These are phyloP conservation scores for Branchellion lobata DNA, from an alignment of 2,888 invertebrate species.

Conservation along the genomic window DNA sequence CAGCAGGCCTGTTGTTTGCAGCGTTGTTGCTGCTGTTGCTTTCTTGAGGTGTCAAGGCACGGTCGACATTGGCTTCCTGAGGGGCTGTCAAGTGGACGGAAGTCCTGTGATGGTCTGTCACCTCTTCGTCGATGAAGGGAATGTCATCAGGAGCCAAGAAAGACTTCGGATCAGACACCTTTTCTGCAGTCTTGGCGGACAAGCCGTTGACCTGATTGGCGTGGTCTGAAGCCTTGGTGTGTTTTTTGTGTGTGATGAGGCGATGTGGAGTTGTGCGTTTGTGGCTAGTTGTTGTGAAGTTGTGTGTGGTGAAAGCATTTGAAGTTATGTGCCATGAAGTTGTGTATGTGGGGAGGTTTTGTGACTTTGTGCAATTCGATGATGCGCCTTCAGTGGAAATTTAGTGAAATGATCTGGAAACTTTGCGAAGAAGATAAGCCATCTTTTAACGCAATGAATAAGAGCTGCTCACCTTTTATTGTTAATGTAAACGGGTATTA, in stretches of 20 bases:
- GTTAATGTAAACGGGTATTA: too few relatives aligned
- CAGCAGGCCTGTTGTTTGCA: too few relatives aligned
- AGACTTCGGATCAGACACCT: constrained; percentile 17
- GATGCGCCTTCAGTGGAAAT: too few relatives aligned
- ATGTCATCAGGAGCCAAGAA: constrained; percentile 47
- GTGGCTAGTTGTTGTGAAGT: neutral
- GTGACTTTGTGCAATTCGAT: too few relatives aligned
- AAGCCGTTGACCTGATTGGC: neutral
- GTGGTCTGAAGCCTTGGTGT: neutral
- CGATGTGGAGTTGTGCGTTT: neutral
- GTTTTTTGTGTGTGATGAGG: neutral
- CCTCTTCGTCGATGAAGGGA: constrained; percentile 47
- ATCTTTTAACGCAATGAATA: too few relatives aligned
- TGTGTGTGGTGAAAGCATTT: neutral
- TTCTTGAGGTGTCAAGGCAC: neutral
- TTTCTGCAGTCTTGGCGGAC: neutral
- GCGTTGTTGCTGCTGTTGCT: too few relatives aligned
- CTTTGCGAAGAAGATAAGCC: too few relatives aligned
- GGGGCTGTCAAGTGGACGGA: too few relatives aligned
- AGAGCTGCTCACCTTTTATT: too few relatives aligned
- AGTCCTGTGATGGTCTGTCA: constrained; percentile 11
- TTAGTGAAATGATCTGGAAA: too few relatives aligned
- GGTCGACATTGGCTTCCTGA: neutral
- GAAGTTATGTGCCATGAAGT: too few relatives aligned
- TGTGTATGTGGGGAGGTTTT: too few relatives aligned